Percentiles rank a stretch among this genome's conserved stretches.
Conservation (phyloP, 2,888 invertebrate genomes). For the Hipparchia sbordonii region DNA sequence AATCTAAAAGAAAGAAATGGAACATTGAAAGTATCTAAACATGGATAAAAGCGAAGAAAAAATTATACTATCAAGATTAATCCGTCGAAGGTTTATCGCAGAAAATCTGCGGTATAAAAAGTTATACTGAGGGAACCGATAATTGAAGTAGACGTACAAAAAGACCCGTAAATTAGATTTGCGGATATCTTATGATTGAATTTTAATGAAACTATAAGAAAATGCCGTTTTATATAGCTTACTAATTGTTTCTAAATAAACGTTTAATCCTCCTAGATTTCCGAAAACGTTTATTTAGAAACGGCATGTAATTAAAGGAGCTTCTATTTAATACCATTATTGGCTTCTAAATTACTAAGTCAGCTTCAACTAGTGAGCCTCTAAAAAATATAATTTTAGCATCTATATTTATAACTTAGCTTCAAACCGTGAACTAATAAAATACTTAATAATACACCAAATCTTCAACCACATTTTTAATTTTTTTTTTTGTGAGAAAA, state of each 20-base stretch:
- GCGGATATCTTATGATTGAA: conserved; percentile 1
- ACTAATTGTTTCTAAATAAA: neutral
- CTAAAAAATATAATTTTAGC: too few species aligned
- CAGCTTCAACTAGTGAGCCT: too few species aligned
- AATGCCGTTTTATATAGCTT: neutral
- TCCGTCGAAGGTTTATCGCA: conserved; percentile 6
- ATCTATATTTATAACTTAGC: too few species aligned
- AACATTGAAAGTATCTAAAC: neutral
- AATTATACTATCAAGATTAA: neutral
- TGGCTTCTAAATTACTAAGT: too few species aligned
- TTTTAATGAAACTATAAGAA: neutral
- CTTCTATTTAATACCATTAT: too few species aligned
- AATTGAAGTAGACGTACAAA: conserved; percentile 20
- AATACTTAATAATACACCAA: too few species aligned
- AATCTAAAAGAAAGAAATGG: neutral
- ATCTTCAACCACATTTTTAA: too few species aligned
- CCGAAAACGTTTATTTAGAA: too few species aligned
- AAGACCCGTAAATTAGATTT: conserved; percentile 8
- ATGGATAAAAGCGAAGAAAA: neutral
- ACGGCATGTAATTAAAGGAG: too few species aligned
- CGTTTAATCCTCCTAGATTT: too few species aligned
- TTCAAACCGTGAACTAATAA: too few species aligned
- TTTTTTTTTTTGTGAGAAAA: too few species aligned
- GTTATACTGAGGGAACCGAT: conserved; percentile 11
- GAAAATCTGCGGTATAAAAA: conserved; percentile 4